phyloP scores from a whole-genome alignment of 1,140 invertebrate species.

The Aphelenchoides besseyi region DNA sequence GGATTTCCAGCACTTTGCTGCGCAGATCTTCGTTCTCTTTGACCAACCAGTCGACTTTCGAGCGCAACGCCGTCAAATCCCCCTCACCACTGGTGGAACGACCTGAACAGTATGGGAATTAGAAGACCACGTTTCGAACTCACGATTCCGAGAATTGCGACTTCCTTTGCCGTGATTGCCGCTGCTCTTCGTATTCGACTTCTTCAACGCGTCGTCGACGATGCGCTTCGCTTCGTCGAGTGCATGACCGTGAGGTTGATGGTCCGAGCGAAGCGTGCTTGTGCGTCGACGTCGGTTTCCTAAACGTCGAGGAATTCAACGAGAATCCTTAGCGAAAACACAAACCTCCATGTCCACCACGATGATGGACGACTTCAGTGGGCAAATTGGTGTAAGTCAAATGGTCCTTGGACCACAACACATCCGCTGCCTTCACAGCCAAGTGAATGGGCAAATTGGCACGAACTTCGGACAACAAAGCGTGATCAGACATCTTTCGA shows the following conservation, averaged over 20 bases:
- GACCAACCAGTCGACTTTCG: not conserved
- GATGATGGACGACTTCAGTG: slow-evolving; percentile 12
- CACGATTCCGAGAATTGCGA: slow-evolving; percentile 11
- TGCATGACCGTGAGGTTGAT: not conserved
- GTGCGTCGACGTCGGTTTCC: not conserved
- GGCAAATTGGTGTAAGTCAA: slow-evolving; percentile 21
- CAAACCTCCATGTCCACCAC: not conserved
- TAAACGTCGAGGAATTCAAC: not conserved
- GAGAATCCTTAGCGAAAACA: not conserved
- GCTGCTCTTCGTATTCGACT: not conserved
- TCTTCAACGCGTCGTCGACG: slow-evolving; percentile 15
- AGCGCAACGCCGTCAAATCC: not conserved
- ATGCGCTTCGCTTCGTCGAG: slow-evolving; percentile 14
- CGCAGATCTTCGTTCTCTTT: not conserved
- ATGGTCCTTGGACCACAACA: not conserved
- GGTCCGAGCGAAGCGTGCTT: not conserved
- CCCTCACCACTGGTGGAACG: slow-evolving; percentile 21
- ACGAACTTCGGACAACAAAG: slow-evolving; percentile 17
- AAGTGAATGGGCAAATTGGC: slow-evolving; percentile 9
- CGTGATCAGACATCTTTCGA: slow-evolving; percentile 20
- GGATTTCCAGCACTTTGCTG: not conserved
- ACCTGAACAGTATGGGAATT: slow-evolving; percentile 20
- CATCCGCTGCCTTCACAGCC: slow-evolving; percentile 21
- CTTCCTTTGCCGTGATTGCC: not conserved
- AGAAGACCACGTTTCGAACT: not conserved